A percentile compares a stretch with the other conserved stretches of the same genome.
These are phyloP conservation scores for Leucophenga maculata DNA, from an alignment of 2,888 invertebrate genomes.

Conservation along the genomic window DNA sequence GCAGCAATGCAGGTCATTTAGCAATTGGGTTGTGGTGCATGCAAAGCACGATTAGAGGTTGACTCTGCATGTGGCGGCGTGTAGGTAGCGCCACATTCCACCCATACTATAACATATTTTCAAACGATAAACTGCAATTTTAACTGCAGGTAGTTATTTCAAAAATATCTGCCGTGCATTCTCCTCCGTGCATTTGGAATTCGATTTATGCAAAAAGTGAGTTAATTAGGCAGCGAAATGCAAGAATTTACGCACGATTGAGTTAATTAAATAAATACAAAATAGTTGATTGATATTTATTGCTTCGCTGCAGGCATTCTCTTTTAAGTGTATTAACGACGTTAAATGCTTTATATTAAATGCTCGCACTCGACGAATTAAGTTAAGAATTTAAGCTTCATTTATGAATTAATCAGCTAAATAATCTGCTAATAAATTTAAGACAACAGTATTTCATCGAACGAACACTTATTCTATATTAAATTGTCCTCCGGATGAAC, in stretches of 20 bases:
- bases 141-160: background rate
- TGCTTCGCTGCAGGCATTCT: background rate
- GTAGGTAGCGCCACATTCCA: background rate
- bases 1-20: constrained; percentile 51
- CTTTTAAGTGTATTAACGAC: no score
- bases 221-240: no score
- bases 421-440: no score
- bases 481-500: no score
- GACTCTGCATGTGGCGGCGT: no score
- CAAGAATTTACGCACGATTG: background rate
- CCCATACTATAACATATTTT: background rate
- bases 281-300: background rate
- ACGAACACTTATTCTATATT: no score
- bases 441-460: no score
- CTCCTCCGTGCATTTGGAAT: constrained; percentile 32
- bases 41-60: background rate
- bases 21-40: constrained; percentile 47
- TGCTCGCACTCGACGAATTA: no score
- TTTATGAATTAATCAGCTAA: no score
- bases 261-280: background rate
- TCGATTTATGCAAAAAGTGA: constrained; percentile 39
- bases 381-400: no score
- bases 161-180: background rate
- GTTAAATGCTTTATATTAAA: no score
- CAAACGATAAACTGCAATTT: background rate